Base-by-base conservation (phyloP, 2,797 vertebrate species). In the Coregonus sp. region DNA sequence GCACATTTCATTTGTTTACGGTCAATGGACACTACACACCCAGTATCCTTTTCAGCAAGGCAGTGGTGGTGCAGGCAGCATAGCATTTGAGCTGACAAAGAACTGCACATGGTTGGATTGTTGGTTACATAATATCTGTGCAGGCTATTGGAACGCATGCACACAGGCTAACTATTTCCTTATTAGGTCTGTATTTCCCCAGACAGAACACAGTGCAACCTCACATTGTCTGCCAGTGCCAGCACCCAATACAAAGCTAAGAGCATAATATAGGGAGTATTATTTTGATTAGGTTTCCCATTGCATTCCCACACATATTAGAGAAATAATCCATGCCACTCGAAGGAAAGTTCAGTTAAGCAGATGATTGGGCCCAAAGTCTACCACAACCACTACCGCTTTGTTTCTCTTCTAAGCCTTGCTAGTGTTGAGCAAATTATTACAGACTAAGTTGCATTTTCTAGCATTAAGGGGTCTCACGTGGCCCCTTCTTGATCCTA, bases 201-300 rank as follows among this genome's bases (percentile, higher is more conserved):
- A 47, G 31, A 16, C 66, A 16, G 14, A 16, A 68, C 15, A 37
- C 20, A 66, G 29, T 31, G 63, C 63, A 6, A 66, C 25, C 12
- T 66, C 11, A 25, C 20, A 12, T 7, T 59, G 70, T 81, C 81
- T 79, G 68, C 74, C 76, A 52, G 37, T 65, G 61, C 37, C 29
- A 51, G 16, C 2, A 11, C 20, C 3, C 20, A 67, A 52, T 66
- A 5, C 16, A 75, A 74, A 75, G 79, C 14, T 66, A 35, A 18
- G 72, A 73, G 66, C 61, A 31, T 56, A 70, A 81, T 52, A 2
- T 59, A 25, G 66, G 66, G 31, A 67, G 84, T 25, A 18, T 56
- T 52, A 3, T 72, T 29, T 29, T 31, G 86, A 90, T 92, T 90
- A 90, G 25, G 70, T 91, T 89, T 69, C 83, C 61, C 76, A 76